Evolutionary conservation across 2,797 vertebrate species (phyloP).

Genomic region (Xenops minutus): DNA sequence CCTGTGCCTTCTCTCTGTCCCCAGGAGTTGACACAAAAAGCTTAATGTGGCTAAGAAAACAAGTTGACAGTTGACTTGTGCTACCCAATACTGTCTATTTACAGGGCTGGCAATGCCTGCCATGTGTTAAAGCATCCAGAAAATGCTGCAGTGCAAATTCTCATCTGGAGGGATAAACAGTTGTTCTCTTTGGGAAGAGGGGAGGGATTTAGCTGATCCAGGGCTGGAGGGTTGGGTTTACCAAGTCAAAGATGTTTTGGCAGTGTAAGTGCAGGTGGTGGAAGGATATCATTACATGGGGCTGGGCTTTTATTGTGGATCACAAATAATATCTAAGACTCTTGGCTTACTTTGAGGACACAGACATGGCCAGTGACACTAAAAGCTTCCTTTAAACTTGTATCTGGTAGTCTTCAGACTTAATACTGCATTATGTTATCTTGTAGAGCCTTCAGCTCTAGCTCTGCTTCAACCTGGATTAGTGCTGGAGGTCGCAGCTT

Average conservation of each 20-base stretch:
- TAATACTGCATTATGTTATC: rapidly evolving
- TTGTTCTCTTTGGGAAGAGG: not conserved
- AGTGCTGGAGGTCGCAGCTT: not conserved
- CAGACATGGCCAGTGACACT: not conserved
- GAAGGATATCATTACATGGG: not conserved
- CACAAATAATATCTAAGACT: not conserved
- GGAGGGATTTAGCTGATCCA: not conserved
- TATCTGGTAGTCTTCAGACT: not conserved
- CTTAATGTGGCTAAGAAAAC: not conserved
- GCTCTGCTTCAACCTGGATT: not conserved
- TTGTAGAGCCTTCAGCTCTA: not conserved
- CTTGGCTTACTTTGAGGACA: not conserved
- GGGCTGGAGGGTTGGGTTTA: not conserved
- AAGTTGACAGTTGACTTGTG: not conserved
- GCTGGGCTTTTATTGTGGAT: not conserved
- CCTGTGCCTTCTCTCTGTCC: not conserved
- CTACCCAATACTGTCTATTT: not conserved
- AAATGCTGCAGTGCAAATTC: not conserved
- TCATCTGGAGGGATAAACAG: not conserved
- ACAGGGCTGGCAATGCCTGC: not conserved
- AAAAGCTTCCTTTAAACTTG: not conserved
- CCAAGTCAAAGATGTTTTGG: not conserved
- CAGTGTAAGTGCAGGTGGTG: not conserved
- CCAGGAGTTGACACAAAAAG: not conserved
- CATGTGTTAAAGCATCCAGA: not conserved